A percentile compares a stretch with the other conserved stretches of the same genome.
Evolutionary conservation across 2,888 invertebrate species (phyloP).

Genomic region (Patella caerulea): DNA sequence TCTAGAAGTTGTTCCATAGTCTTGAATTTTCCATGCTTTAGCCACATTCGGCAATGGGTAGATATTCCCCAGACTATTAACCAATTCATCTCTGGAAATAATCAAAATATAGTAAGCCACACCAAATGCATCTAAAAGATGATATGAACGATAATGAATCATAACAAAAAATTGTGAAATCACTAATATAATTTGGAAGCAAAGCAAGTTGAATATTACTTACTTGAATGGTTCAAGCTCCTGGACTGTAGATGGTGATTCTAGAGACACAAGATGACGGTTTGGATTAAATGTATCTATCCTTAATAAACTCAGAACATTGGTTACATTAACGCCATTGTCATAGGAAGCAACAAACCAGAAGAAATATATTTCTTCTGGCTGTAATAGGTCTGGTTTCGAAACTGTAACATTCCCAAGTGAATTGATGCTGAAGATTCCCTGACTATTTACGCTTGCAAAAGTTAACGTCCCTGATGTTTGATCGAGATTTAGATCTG

Average conservation of each 20-base stretch:
- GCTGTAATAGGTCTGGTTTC: background rate
- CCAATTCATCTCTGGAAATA: too few relatives aligned
- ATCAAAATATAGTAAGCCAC: too few relatives aligned
- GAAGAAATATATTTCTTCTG: background rate
- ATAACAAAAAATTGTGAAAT: too few relatives aligned
- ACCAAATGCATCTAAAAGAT: too few relatives aligned
- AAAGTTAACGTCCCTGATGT: background rate
- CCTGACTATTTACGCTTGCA: background rate
- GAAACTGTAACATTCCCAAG: background rate
- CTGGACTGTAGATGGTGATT: background rate
- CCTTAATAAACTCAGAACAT: background rate
- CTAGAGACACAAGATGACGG: background rate
- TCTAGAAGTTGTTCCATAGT: background rate
- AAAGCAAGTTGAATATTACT: background rate
- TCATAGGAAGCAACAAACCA: background rate
- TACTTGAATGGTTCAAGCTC: background rate
- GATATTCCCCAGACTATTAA: too few relatives aligned
- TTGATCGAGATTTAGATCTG: background rate
- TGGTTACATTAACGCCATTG: background rate
- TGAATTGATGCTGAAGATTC: background rate
- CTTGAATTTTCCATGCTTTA: background rate
- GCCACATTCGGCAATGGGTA: too few relatives aligned
- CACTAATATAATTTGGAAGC: background rate
- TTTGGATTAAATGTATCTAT: constrained; percentile 2
- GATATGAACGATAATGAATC: too few relatives aligned